phyloP scores from a whole-genome alignment of 2,797 vertebrate genomes.

The Oophaga sylvatica region DNA sequence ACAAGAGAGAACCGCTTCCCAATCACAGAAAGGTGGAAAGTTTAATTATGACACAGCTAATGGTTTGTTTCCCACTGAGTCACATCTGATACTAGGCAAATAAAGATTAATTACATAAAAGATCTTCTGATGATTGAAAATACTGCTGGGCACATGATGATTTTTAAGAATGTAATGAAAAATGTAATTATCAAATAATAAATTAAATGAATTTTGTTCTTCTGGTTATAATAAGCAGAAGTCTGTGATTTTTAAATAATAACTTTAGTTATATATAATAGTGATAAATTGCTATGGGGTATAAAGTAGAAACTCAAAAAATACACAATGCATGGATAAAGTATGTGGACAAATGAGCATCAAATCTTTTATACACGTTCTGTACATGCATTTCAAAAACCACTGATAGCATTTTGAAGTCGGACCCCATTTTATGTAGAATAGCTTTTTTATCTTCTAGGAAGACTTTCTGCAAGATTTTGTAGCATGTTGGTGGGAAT shows the following conservation, averaged over 20 bases:
- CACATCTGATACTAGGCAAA: slow-evolving; percentile 36
- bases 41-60: slow-evolving; percentile 31
- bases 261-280: neutral
- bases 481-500: too few species aligned
- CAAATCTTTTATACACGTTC: too few species aligned
- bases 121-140: slow-evolving; percentile 20
- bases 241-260: neutral
- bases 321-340: too few species aligned
- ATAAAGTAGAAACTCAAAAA: too few species aligned
- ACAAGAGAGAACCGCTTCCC: slow-evolving; percentile 21
- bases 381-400: too few species aligned
- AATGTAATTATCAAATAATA: slow-evolving; percentile 5
- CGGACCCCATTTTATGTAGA: too few species aligned
- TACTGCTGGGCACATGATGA: neutral
- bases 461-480: too few species aligned
- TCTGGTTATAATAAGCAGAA: neutral
- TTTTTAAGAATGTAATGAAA: slow-evolving; percentile 11
- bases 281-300: neutral
- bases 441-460: too few species aligned
- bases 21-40: slow-evolving; percentile 26
- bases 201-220: neutral
- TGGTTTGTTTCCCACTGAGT: slow-evolving; percentile 36
- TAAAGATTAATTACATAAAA: slow-evolving; percentile 34
- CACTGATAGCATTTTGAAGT: too few species aligned
- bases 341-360: too few species aligned